A percentile compares a stretch with the other conserved stretches of the same genome.
Evolutionary conservation across 1,140 invertebrate genomes (phyloP).

Genomic region (Philotrypesis tridentata): DNA sequence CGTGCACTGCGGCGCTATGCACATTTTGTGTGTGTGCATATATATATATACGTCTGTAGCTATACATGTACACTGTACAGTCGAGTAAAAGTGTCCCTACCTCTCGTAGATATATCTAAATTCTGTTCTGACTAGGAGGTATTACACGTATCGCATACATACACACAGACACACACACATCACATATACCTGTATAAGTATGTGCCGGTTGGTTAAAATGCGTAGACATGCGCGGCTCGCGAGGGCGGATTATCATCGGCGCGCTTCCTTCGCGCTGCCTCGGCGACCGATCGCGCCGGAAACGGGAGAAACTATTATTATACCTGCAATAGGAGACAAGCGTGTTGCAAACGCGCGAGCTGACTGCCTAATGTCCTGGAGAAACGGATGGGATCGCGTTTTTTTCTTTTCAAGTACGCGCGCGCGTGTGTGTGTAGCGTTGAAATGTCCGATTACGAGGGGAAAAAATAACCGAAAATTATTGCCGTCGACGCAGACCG

Average conservation of each 20-base stretch:
- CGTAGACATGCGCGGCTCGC: not conserved
- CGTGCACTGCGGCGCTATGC: too few relatives aligned
- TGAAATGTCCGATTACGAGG: too few relatives aligned
- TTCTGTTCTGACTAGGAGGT: too few relatives aligned
- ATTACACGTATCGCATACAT: too few relatives aligned
- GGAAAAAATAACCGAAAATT: too few relatives aligned
- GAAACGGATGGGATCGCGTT: too few relatives aligned
- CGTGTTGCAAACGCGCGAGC: not conserved
- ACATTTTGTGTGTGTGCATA: too few relatives aligned
- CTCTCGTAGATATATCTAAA: not conserved
- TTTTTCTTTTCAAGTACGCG: not conserved
- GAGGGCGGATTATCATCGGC: not conserved
- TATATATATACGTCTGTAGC: too few relatives aligned
- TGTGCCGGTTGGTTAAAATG: not conserved
- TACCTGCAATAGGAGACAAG: not conserved
- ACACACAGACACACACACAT: too few relatives aligned
- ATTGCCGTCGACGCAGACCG: too few relatives aligned
- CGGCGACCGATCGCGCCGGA: not conserved
- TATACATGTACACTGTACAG: not conserved
- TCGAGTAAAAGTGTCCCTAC: not conserved
- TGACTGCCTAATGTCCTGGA: not conserved
- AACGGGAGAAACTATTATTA: not conserved
- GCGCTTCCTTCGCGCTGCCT: not conserved
- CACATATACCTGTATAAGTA: too few relatives aligned
- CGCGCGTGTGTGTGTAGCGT: constrained; percentile 14